These are phyloP conservation scores for Hystrix brachyura DNA, from an alignment of 2,113 vertebrate species.

Conservation along the genomic window DNA sequence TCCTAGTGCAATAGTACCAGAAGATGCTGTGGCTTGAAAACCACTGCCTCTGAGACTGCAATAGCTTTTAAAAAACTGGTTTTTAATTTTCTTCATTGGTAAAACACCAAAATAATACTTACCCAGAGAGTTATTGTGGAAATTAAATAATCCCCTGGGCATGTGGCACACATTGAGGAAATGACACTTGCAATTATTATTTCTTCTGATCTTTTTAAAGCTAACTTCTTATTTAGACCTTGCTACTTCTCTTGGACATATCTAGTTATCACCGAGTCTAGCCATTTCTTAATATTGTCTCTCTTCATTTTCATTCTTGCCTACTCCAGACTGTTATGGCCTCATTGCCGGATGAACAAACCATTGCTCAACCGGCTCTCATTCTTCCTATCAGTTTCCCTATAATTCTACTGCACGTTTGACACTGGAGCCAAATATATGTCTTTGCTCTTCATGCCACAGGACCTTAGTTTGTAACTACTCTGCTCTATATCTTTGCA, in stretches of 20 bases:
- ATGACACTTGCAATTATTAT: neutral
- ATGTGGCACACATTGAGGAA: neutral
- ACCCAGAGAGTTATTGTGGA: slow-evolving; percentile 10
- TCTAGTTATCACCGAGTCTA: neutral
- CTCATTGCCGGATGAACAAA: neutral
- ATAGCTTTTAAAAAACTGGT: neutral
- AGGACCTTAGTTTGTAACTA: neutral
- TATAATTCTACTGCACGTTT: neutral
- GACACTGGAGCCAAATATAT: neutral
- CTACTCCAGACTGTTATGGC: neutral
- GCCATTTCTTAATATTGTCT: neutral
- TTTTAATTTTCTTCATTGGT: neutral
- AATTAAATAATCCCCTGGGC: neutral
- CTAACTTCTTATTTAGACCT: neutral
- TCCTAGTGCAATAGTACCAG: neutral
- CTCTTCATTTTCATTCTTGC: neutral
- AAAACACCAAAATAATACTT: slow-evolving; percentile 33
- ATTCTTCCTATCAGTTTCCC: neutral
- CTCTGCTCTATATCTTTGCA: neutral
- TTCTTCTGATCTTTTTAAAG: slow-evolving; percentile 17
- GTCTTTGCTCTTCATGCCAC: neutral
- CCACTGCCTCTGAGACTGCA: neutral
- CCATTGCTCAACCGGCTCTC: neutral
- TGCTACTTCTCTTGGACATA: slow-evolving; percentile 22
- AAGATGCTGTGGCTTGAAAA: slow-evolving; percentile 38